Conservation (phyloP, 2,113 vertebrate genomes). For the Tylochromis polylepis region DNA sequence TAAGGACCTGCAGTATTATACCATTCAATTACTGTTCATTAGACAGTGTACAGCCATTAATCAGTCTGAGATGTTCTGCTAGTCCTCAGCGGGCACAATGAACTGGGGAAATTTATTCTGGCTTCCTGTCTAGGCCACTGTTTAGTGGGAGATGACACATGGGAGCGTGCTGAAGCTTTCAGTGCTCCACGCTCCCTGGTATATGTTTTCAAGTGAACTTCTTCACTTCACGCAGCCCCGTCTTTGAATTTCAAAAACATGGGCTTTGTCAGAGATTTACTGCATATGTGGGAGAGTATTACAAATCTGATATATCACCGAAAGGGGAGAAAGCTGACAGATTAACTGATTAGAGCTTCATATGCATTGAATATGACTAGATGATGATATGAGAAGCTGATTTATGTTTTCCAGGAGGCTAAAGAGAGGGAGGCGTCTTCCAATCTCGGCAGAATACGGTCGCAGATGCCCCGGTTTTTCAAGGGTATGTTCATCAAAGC, state of each 20-base stretch:
- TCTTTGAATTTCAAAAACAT: constrained; percentile 45
- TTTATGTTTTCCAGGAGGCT: constrained; percentile 70
- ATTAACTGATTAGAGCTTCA: constrained; percentile 68
- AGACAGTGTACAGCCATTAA: constrained; percentile 72
- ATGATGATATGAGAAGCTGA: constrained; percentile 73
- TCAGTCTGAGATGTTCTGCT: constrained; percentile 70
- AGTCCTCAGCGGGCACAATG: constrained; percentile 59
- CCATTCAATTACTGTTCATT: constrained; percentile 80
- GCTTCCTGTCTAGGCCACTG: constrained; percentile 31
- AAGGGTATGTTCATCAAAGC: constrained; percentile 74
- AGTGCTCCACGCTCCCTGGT: background rate
- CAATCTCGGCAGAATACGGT: constrained; percentile 36
- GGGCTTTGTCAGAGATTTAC: constrained; percentile 61
- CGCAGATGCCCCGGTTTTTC: constrained; percentile 56
- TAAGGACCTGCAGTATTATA: constrained; percentile 65
- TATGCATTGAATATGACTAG: constrained; percentile 73
- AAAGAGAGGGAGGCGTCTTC: constrained; percentile 49
- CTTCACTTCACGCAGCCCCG: background rate
- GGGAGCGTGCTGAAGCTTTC: constrained; percentile 23
- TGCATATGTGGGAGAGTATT: constrained; percentile 56
- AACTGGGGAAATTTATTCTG: constrained; percentile 62
- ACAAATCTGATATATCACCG: constrained; percentile 64
- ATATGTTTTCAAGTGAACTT: constrained; percentile 37
- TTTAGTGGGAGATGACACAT: constrained; percentile 37
- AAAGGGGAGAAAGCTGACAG: constrained; percentile 61